Conservation (phyloP, 2,888 invertebrate genomes). For the Homarus gammarus region DNA sequence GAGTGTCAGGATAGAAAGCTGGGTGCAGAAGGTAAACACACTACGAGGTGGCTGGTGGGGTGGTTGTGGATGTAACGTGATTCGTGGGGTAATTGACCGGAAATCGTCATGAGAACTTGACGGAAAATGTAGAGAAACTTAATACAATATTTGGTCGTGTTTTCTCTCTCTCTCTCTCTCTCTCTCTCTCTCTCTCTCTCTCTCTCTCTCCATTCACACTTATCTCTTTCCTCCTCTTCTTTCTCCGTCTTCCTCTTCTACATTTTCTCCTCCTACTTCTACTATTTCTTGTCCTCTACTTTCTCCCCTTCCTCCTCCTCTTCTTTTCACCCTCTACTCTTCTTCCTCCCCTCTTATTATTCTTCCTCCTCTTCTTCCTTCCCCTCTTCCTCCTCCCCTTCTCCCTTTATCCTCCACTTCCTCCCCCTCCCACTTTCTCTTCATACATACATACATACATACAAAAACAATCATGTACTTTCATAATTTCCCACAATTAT, state of each 20-base stretch:
- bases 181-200: constrained; percentile 6
- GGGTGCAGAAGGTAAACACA: background rate
- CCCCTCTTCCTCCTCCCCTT: too few species aligned
- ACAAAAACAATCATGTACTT: too few species aligned
- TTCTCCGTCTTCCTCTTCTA: background rate
- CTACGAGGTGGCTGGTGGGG: background rate
- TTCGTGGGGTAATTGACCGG: background rate
- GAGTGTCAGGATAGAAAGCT: background rate
- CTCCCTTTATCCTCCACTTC: too few species aligned
- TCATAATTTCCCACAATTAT: background rate
- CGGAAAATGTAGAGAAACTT: too few species aligned
- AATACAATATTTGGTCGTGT: too few species aligned
- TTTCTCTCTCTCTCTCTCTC: constrained; percentile 18
- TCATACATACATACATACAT: constrained; percentile 37
- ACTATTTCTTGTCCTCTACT: background rate
- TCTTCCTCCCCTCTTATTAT: too few species aligned
- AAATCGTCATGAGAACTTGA: background rate
- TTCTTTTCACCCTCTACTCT: too few species aligned
- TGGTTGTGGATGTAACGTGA: background rate
- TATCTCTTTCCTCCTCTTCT: background rate
- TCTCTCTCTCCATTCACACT: background rate
- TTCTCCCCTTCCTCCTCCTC: too few species aligned
- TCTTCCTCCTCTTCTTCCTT: too few species aligned
- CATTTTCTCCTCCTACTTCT: background rate
- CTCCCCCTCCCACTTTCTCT: too few species aligned